phyloP scores from a whole-genome alignment of 2,113 vertebrate genomes.

The Dermatemys mawii region DNA sequence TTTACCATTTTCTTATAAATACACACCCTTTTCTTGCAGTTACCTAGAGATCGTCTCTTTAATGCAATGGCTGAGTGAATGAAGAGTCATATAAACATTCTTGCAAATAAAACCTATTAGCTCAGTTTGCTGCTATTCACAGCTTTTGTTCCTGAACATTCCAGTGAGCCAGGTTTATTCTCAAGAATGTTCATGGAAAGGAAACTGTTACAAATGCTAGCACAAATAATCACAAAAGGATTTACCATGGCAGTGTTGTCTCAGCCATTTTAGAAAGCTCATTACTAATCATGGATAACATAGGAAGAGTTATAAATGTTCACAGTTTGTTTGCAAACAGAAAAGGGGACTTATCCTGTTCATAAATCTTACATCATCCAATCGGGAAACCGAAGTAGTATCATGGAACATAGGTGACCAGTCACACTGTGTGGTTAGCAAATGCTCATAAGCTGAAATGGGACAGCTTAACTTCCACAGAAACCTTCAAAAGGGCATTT shows the following conservation, averaged over 20 bases:
- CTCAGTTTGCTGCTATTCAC: rapidly evolving
- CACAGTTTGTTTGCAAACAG: not conserved
- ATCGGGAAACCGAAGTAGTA: not conserved
- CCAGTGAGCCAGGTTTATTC: not conserved
- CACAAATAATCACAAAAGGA: rapidly evolving
- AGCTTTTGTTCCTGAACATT: not conserved
- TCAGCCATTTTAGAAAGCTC: not conserved
- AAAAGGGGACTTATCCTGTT: not conserved
- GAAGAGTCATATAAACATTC: not conserved
- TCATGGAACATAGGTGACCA: not conserved
- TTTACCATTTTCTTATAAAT: not conserved
- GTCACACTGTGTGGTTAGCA: not conserved
- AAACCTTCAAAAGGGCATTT: not conserved
- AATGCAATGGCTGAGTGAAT: rapidly evolving
- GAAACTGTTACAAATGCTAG: not conserved
- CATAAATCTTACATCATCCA: not conserved
- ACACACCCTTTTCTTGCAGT: not conserved
- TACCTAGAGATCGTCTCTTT: not conserved
- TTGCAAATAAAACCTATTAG: rapidly evolving
- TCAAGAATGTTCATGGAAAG: rapidly evolving
- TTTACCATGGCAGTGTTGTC: rapidly evolving
- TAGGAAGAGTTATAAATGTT: not conserved
- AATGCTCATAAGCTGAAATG: not conserved
- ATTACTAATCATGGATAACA: not conserved
- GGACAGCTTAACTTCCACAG: not conserved